Percentiles rank a stretch among this genome's conserved stretches.
Evolutionary conservation across 2,797 vertebrate genomes (phyloP).

Genomic region (Rachycentron canadum): DNA sequence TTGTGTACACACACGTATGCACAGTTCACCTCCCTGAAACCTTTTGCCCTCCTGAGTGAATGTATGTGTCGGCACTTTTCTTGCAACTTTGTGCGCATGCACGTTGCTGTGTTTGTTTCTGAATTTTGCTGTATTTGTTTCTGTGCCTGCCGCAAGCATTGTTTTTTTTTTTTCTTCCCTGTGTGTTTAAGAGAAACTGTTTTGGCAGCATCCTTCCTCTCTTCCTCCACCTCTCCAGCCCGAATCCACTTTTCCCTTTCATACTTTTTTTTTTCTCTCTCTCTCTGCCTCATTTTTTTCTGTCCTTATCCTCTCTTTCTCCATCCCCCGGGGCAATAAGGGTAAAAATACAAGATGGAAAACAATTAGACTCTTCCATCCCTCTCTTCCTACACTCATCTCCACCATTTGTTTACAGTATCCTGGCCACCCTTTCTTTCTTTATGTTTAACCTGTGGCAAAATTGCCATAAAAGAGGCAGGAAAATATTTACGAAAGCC

Average conservation of each 20-base stretch:
- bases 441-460: conserved; percentile 11
- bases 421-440: conserved; percentile 1
- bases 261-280: not conserved
- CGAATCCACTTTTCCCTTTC: not conserved
- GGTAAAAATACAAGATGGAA: conserved; percentile 16
- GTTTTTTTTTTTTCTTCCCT: conserved; percentile 16
- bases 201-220: conserved; percentile 60
- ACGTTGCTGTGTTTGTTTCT: conserved; percentile 4
- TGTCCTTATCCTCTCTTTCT: conserved; percentile 8
- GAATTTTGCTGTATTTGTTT: conserved; percentile 52
- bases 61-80: conserved; percentile 3
- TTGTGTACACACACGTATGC: not conserved
- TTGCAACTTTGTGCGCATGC: not conserved
- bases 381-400: conserved; percentile 19
- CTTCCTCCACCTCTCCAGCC: not conserved
- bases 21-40: not conserved
- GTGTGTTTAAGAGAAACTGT: conserved; percentile 54
- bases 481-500: conserved; percentile 25
- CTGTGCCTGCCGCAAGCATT: conserved; percentile 41
- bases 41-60: not conserved
- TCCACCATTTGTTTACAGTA: not conserved
- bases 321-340: conserved; percentile 29
- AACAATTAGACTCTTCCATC: conserved; percentile 41
- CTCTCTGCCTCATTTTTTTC: not conserved
- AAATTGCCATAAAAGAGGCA: conserved; percentile 8